Base-by-base conservation (phyloP, 2,113 vertebrate species). In the Symphodus melops region DNA sequence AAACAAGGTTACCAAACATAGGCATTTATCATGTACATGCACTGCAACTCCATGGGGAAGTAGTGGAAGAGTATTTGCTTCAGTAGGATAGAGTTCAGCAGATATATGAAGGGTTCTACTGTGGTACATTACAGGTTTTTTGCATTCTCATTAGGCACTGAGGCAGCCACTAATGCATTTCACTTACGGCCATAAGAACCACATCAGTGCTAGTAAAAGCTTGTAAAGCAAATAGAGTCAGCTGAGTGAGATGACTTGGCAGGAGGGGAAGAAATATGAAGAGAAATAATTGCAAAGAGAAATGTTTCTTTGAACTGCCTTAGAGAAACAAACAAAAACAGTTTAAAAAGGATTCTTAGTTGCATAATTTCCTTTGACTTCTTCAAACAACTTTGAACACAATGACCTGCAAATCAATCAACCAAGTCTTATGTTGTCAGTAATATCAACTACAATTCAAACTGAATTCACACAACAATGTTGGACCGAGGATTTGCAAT, bases 161-260 rank as follows among this genome's bases (percentile, higher is more conserved):
- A 66, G 69, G 56, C 28, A 65, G 62, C 41, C 13, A 7, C 82
- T 85, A 77, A 85, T 87, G 80, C 64, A 76, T 78, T 85, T 75
- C 79, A 78, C 72, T 73, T 72, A 44, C 2, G 4, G 57, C 73
- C 76, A 65, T 61, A 66, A 63, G 49, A 77, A 55, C 68, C 61
- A 75, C 72, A 62, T 20, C 36, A 70, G 25, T 4, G 25, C 3
- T 25, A 39, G 36, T 49, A 73, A 77, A 62, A 64, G 53, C 69
- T 59, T 57, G 21, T 21, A 39, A 59, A 13, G 73, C 78, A 82
- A 81, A 75, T 49, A 37, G 19, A 28, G 54, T 76, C 48, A 41
- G 54, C 58, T 25, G 14, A 54, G 48, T 46, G 39, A 70, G 65
- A 44, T 68, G 65, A 63, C 59, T 39, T 33, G 65, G 59, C 51